phyloP scores from a whole-genome alignment of 2,113 vertebrate genomes.

The Ardeotis arabs region DNA sequence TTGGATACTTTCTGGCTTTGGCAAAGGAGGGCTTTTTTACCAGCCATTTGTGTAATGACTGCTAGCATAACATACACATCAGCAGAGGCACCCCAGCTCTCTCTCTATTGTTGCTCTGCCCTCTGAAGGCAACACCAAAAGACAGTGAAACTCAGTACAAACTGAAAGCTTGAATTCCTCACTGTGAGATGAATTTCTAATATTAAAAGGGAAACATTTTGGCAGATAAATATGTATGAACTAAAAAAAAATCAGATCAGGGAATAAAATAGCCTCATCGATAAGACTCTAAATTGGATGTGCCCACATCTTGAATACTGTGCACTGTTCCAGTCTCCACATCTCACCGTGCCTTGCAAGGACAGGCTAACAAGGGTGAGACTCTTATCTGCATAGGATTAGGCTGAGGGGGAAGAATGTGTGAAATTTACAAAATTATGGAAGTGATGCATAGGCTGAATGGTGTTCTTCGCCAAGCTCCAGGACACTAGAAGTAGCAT shows the following conservation, averaged over 20 bases:
- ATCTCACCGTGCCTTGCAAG: background rate
- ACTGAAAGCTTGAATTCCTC: slow-evolving; percentile 4
- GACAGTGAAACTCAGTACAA: slow-evolving; percentile 36
- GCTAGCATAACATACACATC: background rate
- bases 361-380: background rate
- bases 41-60: slow-evolving; percentile 28
- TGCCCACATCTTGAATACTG: background rate
- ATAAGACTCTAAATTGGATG: background rate
- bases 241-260: background rate
- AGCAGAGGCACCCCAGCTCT: background rate
- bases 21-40: background rate
- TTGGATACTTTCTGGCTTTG: background rate
- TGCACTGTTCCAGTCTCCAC: background rate
- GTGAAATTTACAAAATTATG: background rate
- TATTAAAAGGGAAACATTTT: background rate
- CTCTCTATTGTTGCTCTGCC: background rate
- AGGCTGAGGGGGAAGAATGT: background rate
- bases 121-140: slow-evolving; percentile 57
- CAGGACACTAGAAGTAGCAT: background rate
- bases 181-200: slow-evolving; percentile 32
- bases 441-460: background rate
- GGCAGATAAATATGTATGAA: slow-evolving; percentile 27
- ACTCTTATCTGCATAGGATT: background rate
- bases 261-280: background rate
- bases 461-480: background rate